Percentiles rank a stretch among this genome's conserved stretches.
Evolutionary conservation across 2,797 vertebrate genomes (phyloP).

Genomic region (Melanotaenia pygmaea): DNA sequence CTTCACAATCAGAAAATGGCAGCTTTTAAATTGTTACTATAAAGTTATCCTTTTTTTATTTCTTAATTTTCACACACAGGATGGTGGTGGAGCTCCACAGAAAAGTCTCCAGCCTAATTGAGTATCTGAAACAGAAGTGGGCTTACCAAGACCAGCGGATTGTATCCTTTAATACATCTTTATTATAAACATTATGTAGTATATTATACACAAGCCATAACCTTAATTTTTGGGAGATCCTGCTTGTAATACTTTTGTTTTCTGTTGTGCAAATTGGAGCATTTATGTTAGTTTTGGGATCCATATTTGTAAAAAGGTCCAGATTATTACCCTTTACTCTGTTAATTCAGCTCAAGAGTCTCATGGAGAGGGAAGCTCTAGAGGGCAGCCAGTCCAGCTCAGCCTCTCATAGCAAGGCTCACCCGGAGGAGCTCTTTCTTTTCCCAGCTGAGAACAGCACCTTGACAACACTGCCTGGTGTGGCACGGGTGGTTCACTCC

Average conservation of each 20-base stretch:
- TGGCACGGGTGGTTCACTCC: conserved; percentile 97
- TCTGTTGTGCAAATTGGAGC: too few species aligned
- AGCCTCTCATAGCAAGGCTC: conserved; percentile 71
- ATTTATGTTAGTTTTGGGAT: not conserved
- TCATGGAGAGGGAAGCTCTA: conserved; percentile 89
- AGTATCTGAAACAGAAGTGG: conserved; percentile 98
- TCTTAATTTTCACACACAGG: conserved; percentile 71
- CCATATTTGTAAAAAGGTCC: not conserved
- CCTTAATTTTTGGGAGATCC: too few species aligned
- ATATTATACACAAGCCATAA: not conserved
- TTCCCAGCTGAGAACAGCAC: conserved; percentile 93
- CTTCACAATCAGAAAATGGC: not conserved
- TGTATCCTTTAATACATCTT: conserved; percentile 87
- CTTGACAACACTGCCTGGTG: conserved; percentile 89
- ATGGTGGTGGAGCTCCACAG: conserved; percentile 98
- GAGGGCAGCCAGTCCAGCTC: conserved; percentile 73
- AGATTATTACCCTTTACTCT: conserved; percentile 65
- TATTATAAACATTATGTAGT: not conserved
- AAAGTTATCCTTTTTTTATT: not conserved
- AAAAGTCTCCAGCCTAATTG: conserved; percentile 97
- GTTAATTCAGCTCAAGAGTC: conserved; percentile 88
- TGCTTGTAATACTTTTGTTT: not conserved
- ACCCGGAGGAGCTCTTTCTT: conserved; percentile 89
- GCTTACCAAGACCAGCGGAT: conserved; percentile 93
- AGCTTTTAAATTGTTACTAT: not conserved